Evolutionary conservation across 2,797 vertebrate genomes (phyloP), one percentile per base, ranked within the genome.

Genomic region (Scolopax bukidnonensis): DNA sequence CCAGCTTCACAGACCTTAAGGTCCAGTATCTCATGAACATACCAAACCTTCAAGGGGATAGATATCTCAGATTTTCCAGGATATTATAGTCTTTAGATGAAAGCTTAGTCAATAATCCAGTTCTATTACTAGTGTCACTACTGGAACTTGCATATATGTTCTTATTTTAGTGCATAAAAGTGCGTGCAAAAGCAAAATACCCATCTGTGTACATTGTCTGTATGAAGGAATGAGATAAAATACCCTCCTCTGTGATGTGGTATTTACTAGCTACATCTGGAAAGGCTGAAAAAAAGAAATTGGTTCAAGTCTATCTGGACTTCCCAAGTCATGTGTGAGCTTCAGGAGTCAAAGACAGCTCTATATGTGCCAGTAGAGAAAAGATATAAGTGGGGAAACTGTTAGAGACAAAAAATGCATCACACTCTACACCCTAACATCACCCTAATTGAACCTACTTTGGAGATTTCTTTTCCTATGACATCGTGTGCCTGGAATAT

Each of bases 81-180:
- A 82, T 80, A 79, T 84, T 70, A 82, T 82, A 69, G 60, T 43
- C 59, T 87, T 82, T 74, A 79, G 89, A 67, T 57, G 32, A 82
- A 93, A 80, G 91, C 74, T 95, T 74, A 87, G 77, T 56, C 59
- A 90, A 69, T 65, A 88, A 88, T 88, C 84, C 85, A 33, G 28
- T 67, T 69, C 78, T 63, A 0, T 68, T 48, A 25, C 63, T 65
- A 36, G 43, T 90, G 59, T 68, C 74, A 70, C 51, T 74, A 6
- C 51, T 56, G 27, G 32, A 89, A 65, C 60, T 59, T 48, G 16
- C 11, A 12, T 2, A 1, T 41, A 4, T 33, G 5, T 63, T 68
- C 78, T 96, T 96, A 95, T 94, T 91, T 93, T 33, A 12, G 21
- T 27, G 56, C 67, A 64, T 56, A 6, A 14, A 78, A 91, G 10